Conservation (phyloP, 2,113 vertebrate species). For the Hystrix brachyura region DNA sequence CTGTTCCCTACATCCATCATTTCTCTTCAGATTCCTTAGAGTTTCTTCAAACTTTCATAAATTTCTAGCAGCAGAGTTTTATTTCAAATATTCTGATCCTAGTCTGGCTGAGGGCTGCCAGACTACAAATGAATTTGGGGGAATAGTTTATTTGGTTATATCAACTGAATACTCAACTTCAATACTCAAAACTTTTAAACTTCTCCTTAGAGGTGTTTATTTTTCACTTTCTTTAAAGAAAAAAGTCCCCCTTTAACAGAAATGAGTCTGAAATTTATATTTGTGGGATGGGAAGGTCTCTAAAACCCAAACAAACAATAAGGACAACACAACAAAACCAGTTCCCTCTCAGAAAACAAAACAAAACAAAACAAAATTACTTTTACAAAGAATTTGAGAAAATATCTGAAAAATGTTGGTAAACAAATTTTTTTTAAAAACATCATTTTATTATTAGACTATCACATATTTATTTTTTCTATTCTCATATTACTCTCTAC, state of each 20-base stretch:
- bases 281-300: background rate
- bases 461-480: background rate
- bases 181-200: constrained; percentile 40
- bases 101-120: background rate
- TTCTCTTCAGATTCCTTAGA: background rate
- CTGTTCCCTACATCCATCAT: background rate
- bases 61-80: background rate
- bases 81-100: constrained; percentile 11
- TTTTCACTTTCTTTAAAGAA: background rate
- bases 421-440: background rate
- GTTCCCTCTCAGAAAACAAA: background rate
- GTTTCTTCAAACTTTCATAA: constrained; percentile 3
- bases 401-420: constrained; percentile 44
- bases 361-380: background rate
- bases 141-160: background rate
- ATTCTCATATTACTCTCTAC: background rate
- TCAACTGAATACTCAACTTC: background rate
- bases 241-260: background rate
- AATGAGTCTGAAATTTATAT: constrained; percentile 41
- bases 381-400: background rate
- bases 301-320: background rate
- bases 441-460: background rate
- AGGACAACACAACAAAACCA: background rate
- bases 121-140: background rate
- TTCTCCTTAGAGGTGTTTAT: background rate